phyloP scores from a whole-genome alignment of 2,113 vertebrate species.

The Machaerirhynchus nigripectus region DNA sequence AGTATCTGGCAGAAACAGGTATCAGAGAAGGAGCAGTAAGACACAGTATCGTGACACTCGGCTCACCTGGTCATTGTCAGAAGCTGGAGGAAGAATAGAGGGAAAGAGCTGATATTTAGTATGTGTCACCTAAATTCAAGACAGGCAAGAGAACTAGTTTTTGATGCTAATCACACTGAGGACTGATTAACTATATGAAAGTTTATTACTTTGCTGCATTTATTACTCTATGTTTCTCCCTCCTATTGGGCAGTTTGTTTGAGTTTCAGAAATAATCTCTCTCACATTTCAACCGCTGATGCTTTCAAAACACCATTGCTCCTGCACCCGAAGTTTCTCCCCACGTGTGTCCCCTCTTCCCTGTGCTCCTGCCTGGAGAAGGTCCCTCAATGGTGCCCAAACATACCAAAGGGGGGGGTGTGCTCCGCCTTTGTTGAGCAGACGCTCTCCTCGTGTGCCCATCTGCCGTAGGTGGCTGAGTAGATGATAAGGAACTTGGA shows the following conservation, averaged over 20 bases:
- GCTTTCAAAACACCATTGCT: neutral
- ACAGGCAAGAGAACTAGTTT: neutral
- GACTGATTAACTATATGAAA: neutral
- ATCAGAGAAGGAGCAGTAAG: neutral
- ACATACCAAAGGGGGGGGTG: constrained; percentile 83
- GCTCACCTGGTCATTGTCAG: neutral
- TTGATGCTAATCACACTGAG: neutral
- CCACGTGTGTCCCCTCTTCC: neutral
- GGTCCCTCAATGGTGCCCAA: neutral
- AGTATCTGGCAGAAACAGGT: neutral
- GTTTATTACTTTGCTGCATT: neutral
- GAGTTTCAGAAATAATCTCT: neutral
- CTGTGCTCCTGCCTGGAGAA: neutral
- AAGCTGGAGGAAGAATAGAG: neutral
- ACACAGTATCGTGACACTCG: fast-evolving
- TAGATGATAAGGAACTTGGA: constrained; percentile 92
- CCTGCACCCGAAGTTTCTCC: neutral
- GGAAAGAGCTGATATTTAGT: neutral
- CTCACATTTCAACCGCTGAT: neutral
- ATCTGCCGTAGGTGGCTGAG: constrained; percentile 85
- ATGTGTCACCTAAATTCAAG: neutral
- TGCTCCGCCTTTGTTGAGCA: constrained; percentile 73
- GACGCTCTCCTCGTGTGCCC: constrained; percentile 67
- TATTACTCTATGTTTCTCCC: neutral
- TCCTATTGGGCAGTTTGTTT: neutral